These are phyloP conservation scores for Halcyon badia DNA, from an alignment of 2,797 vertebrate species.

Conservation along the genomic window DNA sequence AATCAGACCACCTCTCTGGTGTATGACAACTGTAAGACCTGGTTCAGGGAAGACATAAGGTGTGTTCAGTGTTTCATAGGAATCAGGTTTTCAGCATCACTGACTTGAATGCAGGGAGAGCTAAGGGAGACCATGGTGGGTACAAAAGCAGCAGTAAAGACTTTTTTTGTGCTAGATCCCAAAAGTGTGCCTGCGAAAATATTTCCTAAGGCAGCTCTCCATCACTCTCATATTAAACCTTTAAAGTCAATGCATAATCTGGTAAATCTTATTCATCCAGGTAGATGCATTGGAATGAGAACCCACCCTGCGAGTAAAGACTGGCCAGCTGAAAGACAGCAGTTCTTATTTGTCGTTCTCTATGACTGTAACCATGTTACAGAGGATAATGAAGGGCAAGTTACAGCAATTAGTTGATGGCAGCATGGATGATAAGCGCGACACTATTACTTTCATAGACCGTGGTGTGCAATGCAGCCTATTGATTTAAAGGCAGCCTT, in stretches of 20 bases:
- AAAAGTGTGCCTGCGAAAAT: slow-evolving; percentile 35
- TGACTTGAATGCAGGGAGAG: slow-evolving; percentile 11
- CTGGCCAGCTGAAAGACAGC: slow-evolving; percentile 25
- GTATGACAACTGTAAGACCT: slow-evolving; percentile 31
- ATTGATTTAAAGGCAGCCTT: slow-evolving; percentile 55
- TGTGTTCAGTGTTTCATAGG: not conserved
- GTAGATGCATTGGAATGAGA: slow-evolving; percentile 11
- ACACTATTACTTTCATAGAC: slow-evolving; percentile 14
- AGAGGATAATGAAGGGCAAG: slow-evolving; percentile 64
- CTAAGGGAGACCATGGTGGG: not conserved
- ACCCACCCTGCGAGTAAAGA: not conserved
- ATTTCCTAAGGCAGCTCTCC: slow-evolving; percentile 47
- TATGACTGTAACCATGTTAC: slow-evolving; percentile 52
- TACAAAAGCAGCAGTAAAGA: slow-evolving; percentile 48
- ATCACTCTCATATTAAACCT: not conserved
- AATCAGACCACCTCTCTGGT: slow-evolving; percentile 55
- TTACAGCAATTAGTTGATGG: slow-evolving; percentile 66
- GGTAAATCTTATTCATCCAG: slow-evolving; percentile 21
- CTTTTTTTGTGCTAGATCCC: slow-evolving; percentile 49
- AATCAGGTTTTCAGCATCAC: not conserved
- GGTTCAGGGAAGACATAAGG: slow-evolving; percentile 5
- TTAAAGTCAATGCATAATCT: slow-evolving; percentile 38
- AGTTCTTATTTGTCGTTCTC: slow-evolving; percentile 53
- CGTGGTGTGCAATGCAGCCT: slow-evolving; percentile 55
- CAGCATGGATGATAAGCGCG: slow-evolving; percentile 49